Base-by-base conservation (phyloP, 2,797 vertebrate species). In the Melopsittacus undulatus region DNA sequence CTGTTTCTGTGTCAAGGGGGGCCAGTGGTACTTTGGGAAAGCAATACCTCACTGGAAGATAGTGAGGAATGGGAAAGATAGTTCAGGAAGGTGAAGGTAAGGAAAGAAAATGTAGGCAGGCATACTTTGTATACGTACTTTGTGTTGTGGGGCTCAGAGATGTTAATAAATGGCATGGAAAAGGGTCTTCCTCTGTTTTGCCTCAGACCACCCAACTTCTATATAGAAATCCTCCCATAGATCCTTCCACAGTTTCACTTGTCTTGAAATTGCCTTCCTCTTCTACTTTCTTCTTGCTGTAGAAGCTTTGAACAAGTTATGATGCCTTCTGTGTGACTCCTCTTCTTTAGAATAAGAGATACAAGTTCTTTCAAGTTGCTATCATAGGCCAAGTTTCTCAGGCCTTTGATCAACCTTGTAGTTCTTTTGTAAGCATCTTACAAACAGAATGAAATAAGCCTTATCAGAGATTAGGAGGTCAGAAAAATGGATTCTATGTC, bases 31-130 rank as follows among this genome's bases (percentile, higher is more conserved):
- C 36, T 61, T 48, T 80, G 2, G 5, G 76, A 70, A 68, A 85
- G 4, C 22, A 81, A 18, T 45, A 2, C 4, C 6, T 74, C 32
- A 40, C 17, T 0, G 0, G 4, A 42, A 69, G 2, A 18, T 49
- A 59, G 12, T 21, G 13, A 77, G 14, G 14, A 19, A 36, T 76
- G 26, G 20, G 42, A 82, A 21, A 64, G 21, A 19, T 72, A 26
- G 16, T 48, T 57, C 12, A n/a, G 52, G 32, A 61, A 29, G 7
- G 13, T 64, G 14, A 89, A 68, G 10, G 30, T 29, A 61, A 46
- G 27, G n/a, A 46, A 83, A 30, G 5, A 23, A 85, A 42, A 42
- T 5, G 10, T 56, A 52, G 23, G 3, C 4, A 68, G 26, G 45
- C 7, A 10, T 32, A 64, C 7, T 34, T 34, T 57, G n/a, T 23